phyloP scores from a whole-genome alignment of 2,113 vertebrate species.

The Daphoenositta chrysoptera region DNA sequence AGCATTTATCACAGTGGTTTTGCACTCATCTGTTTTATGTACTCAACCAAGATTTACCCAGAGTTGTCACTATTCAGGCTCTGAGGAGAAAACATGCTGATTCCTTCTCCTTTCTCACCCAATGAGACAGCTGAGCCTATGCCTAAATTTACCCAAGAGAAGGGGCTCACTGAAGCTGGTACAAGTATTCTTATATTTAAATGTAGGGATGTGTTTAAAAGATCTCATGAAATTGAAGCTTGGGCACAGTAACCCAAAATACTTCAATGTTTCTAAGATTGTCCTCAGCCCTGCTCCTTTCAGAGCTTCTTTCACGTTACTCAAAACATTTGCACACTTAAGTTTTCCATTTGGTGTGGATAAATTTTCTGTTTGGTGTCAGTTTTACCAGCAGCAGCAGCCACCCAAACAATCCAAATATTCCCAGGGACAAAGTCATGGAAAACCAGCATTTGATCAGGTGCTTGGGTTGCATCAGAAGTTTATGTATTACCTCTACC shows the following conservation, averaged over 20 bases:
- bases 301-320: neutral
- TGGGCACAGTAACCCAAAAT: neutral
- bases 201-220: constrained; percentile 19
- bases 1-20: neutral
- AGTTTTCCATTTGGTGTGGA: neutral
- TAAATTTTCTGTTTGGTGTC: neutral
- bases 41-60: neutral
- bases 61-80: neutral
- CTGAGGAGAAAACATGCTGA: neutral
- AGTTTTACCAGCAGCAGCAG: neutral
- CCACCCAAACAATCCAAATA: neutral
- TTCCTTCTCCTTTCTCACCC: neutral
- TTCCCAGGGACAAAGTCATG: neutral
- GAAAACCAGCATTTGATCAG: neutral
- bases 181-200: neutral
- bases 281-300: neutral
- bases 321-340: neutral
- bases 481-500: neutral
- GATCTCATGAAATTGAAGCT: constrained; percentile 1
- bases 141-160: neutral
- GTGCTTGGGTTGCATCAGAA: neutral
- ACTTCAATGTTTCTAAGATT: neutral
- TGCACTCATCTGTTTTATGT: neutral
- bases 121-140: neutral
- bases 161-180: neutral